Evolutionary conservation across 1,140 invertebrate genomes (phyloP).

Genomic region (Ceratina australensis): DNA sequence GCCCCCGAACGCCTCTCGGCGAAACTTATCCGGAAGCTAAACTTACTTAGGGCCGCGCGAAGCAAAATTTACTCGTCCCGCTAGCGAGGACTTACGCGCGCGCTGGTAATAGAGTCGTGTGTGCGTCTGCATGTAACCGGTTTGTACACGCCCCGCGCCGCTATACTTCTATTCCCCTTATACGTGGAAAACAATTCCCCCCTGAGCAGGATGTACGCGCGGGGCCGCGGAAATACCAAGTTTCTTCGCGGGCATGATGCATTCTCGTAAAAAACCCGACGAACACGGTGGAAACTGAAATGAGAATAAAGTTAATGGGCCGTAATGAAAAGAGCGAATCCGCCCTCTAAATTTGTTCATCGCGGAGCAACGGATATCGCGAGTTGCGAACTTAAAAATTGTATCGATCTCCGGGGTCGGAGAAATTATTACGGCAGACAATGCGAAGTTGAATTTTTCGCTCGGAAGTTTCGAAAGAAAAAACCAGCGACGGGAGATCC

Average conservation of each 20-base stretch:
- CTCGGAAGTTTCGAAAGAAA: not conserved
- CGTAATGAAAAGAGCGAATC: no score
- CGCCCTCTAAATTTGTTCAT: not conserved
- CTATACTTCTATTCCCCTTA: slow-evolving; percentile 19
- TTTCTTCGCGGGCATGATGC: slow-evolving; percentile 27
- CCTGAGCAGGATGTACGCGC: slow-evolving; percentile 30
- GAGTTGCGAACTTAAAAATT: slow-evolving; percentile 12
- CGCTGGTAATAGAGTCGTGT: slow-evolving; percentile 49
- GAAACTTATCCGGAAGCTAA: slow-evolving; percentile 50
- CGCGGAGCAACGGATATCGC: not conserved
- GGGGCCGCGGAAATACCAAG: not conserved
- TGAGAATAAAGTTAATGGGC: not conserved
- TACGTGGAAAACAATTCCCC: slow-evolving; percentile 35
- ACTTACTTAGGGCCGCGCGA: slow-evolving; percentile 34
- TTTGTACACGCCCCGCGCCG: slow-evolving; percentile 26
- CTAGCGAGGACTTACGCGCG: slow-evolving; percentile 32
- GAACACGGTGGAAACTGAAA: not conserved
- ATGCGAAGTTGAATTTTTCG: not conserved
- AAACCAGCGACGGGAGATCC: not conserved
- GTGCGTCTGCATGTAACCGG: slow-evolving; percentile 36
- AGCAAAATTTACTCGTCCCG: slow-evolving; percentile 49
- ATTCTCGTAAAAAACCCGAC: no score
- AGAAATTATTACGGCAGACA: slow-evolving; percentile 7
- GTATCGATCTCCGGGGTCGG: not conserved
- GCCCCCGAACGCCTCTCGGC: not conserved